These are phyloP conservation scores for Heliconius sara DNA, from an alignment of 2,888 invertebrate species.

Conservation along the genomic window DNA sequence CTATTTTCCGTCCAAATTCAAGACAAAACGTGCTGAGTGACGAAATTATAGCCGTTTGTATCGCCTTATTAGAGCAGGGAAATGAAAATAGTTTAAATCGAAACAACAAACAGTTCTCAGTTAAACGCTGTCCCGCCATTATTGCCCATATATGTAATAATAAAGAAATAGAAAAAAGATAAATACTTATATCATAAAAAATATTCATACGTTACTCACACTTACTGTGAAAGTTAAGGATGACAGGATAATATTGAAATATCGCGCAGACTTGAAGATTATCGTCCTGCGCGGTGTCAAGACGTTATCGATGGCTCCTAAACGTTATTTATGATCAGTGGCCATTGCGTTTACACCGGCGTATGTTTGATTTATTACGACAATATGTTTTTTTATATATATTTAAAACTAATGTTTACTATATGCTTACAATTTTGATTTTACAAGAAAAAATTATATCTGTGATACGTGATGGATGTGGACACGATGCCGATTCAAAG, in stretches of 20 bases:
- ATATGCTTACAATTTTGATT: background rate
- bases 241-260: constrained; percentile 47
- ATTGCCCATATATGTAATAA: background rate
- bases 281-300: constrained; percentile 54
- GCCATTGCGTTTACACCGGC: constrained; percentile 68
- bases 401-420: constrained; percentile 4
- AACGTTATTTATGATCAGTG: constrained; percentile 74
- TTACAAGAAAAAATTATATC: background rate
- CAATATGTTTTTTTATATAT: constrained; percentile 26
- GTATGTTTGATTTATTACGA: constrained; percentile 66
- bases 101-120: too few relatives aligned
- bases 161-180: background rate
- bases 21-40: too few relatives aligned
- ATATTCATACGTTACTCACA: constrained; percentile 17
- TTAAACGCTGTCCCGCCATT: too few relatives aligned
- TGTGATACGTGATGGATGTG: too few relatives aligned
- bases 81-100: too few relatives aligned
- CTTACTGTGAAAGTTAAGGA: constrained; percentile 33
- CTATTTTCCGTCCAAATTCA: too few relatives aligned
- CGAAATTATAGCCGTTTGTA: too few relatives aligned
- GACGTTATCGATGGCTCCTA: constrained; percentile 62
- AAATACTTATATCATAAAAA: background rate
- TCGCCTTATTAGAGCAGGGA: too few relatives aligned
- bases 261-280: constrained; percentile 44
- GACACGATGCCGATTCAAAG: too few relatives aligned